Evolutionary conservation across 2,888 invertebrate species (phyloP).

Genomic region (Caenorhabditis japonica): DNA sequence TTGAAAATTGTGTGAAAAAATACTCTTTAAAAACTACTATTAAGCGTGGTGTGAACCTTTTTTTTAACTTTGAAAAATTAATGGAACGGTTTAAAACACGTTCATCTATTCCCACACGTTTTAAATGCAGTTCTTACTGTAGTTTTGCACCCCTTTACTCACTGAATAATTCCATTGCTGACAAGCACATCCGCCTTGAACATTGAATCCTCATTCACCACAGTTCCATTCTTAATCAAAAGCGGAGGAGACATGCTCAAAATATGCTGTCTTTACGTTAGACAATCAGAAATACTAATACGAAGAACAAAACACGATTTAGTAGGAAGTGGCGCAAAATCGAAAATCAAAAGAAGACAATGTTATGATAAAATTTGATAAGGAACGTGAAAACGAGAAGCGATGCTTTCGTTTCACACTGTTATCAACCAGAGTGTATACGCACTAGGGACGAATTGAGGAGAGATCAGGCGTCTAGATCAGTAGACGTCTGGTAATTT

Average conservation of each 20-base stretch:
- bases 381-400: not conserved
- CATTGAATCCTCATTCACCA: slow-evolving; percentile 93
- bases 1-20: too few relatives aligned
- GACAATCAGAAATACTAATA: not conserved
- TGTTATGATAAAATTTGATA: not conserved
- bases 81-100: too few relatives aligned
- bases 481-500: not conserved
- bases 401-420: not conserved
- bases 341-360: too few relatives aligned
- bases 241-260: slow-evolving; percentile 42
- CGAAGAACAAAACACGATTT: not conserved
- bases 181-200: slow-evolving; percentile 93
- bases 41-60: too few relatives aligned
- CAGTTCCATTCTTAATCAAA: slow-evolving; percentile 92
- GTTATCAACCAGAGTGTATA: not conserved
- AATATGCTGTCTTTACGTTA: not conserved
- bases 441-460: slow-evolving; percentile 6
- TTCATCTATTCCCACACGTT: too few relatives aligned
- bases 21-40: too few relatives aligned
- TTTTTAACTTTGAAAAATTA: too few relatives aligned
- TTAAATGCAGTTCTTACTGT: too few relatives aligned
- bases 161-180: slow-evolving; percentile 84
- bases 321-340: not conserved
- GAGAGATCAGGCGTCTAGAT: not conserved
- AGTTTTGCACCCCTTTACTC: too few relatives aligned